Evolutionary conservation across 2,888 invertebrate genomes (phyloP), one percentile per base, ranked within the genome.

Genomic region (Drosophila lacicola): DNA sequence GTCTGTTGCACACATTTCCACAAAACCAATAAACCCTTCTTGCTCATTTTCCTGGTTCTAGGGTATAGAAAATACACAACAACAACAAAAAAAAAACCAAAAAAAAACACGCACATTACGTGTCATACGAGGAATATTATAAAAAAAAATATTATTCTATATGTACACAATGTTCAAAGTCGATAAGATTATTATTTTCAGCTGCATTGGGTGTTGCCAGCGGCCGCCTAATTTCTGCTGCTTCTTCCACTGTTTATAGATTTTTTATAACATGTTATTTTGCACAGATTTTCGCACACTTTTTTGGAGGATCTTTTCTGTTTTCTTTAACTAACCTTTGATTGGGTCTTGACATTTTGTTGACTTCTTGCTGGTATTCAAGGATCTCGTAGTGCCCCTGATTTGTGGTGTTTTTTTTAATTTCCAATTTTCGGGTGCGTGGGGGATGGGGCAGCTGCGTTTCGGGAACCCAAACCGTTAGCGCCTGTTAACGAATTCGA

Each of bases 401-500:
- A 3, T 9, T 41, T 13, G 33, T 29, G 14, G 33, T 29, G 14
- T n/a, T 4, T 2, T 36, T 17, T 6, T 34, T 6, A 8, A 25
- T 36, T 36, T 36, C 11, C 10, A 13, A 37, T 49, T 6, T 21
- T 2, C 13, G 2, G 9, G 3, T 17, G 4, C 6, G 6, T 25
- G 11, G 3, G 19, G 10, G 4, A 14, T 0, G 11, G 33, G 34
- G 17, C 44, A 34, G 19, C n/a, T 47, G 46, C 17, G 36, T 33
- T 45, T 44, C 33, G 17, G 56, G 42, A 39, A 62, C 70, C 61
- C 44, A 83, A 86, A 88, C 88, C 90, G 84, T 82, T 86, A 83
- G 89, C 86, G 87, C 65, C 88, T 80, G 80, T 83, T 88, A 77
- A 82, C 77, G 76, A 88, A 88, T 75, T 78, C 78, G 53, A 78